Percentiles rank a stretch among this genome's conserved stretches.
Conservation (phyloP, 1,140 invertebrate genomes). For the Eriocheir sinensis region DNA sequence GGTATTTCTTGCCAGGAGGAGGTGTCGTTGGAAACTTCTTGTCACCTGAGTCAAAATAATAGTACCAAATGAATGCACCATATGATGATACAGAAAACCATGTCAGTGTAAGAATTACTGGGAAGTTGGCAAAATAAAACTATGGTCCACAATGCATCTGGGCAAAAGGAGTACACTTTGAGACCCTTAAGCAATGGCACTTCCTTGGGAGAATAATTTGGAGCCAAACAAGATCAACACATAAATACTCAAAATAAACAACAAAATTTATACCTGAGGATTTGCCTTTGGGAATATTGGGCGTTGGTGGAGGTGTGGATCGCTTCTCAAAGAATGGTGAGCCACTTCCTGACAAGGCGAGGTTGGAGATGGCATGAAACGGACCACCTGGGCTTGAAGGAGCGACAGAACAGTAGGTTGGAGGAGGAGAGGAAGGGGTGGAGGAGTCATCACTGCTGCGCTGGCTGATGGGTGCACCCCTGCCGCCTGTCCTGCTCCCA, state of each 20-base stretch:
- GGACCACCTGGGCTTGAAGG: slow-evolving; percentile 80
- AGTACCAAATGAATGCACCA: not conserved
- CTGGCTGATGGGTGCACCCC: slow-evolving; percentile 71
- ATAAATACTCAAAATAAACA: not conserved
- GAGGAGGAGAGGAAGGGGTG: slow-evolving; percentile 80
- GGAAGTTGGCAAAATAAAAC: not conserved
- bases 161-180: too few relatives aligned
- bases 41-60: slow-evolving; percentile 76
- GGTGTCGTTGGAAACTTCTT: slow-evolving; percentile 90
- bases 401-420: slow-evolving; percentile 80
- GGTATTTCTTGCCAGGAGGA: slow-evolving; percentile 88
- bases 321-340: slow-evolving; percentile 79
- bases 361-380: slow-evolving; percentile 79
- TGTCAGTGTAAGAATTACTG: too few relatives aligned
- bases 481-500: slow-evolving; percentile 60
- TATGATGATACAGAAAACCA: too few relatives aligned
- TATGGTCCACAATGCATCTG: too few relatives aligned
- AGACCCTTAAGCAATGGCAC: too few relatives aligned
- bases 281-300: slow-evolving; percentile 83
- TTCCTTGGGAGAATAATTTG: not conserved
- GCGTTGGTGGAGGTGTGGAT: slow-evolving; percentile 86
- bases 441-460: slow-evolving; percentile 79
- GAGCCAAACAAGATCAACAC: not conserved
- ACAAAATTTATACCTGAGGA: slow-evolving; percentile 79
- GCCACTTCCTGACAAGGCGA: slow-evolving; percentile 62